Evolutionary conservation across 2,888 invertebrate species (phyloP).

Genomic region (Drosophila picticornis): DNA sequence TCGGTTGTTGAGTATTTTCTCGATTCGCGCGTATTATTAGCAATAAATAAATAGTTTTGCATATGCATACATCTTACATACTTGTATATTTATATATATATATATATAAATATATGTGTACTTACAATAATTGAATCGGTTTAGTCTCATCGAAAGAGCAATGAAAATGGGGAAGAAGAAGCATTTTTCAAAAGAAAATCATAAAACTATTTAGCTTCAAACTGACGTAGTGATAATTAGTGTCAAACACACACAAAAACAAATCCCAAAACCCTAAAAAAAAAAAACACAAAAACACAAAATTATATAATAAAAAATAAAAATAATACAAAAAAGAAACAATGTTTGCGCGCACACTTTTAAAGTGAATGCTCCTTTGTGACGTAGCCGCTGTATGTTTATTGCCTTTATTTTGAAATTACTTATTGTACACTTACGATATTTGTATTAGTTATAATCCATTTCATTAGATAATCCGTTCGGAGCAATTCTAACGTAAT

Average conservation of each 20-base stretch:
- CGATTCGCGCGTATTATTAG: constrained; percentile 71
- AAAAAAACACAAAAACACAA: constrained; percentile 12
- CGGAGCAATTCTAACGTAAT: constrained; percentile 59
- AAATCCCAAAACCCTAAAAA: constrained; percentile 21
- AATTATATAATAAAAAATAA: constrained; percentile 16
- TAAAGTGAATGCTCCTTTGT: constrained; percentile 61
- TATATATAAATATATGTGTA: constrained; percentile 15
- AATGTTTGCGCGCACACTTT: constrained; percentile 53
- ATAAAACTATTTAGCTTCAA: constrained; percentile 71
- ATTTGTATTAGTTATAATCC: constrained; percentile 17
- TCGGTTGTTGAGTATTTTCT: constrained; percentile 47
- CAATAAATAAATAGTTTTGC: constrained; percentile 61
- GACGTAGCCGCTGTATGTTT: constrained; percentile 71
- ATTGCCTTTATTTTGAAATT: constrained; percentile 61
- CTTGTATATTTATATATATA: constrained; percentile 3
- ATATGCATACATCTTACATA: constrained; percentile 39
- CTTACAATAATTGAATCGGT: constrained; percentile 51
- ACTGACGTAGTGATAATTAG: constrained; percentile 81
- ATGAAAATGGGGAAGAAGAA: constrained; percentile 48
- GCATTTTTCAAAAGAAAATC: constrained; percentile 38
- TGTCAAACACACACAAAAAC: constrained; percentile 79
- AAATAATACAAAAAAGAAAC: constrained; percentile 13
- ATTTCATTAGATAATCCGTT: constrained; percentile 33
- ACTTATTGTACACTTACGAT: constrained; percentile 60
- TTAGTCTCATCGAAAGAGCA: constrained; percentile 61